These are phyloP conservation scores for Delia radicum DNA, from an alignment of 1,140 invertebrate species.

Conservation along the genomic window DNA sequence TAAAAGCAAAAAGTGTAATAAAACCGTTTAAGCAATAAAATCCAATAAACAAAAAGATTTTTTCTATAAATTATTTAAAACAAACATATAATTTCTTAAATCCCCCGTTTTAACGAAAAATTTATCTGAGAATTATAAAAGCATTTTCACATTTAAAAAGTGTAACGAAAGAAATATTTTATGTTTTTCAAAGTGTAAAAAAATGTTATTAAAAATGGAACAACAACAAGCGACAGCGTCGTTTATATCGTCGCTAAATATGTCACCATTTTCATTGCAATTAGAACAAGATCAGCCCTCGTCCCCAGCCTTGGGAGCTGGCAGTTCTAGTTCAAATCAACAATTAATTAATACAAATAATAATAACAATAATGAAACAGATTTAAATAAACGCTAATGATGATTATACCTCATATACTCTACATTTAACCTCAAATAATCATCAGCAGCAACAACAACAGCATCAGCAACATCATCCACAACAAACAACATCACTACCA, in stretches of 20 bases:
- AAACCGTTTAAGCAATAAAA: too few relatives aligned
- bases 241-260: conserved; percentile 80
- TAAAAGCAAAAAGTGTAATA: too few relatives aligned
- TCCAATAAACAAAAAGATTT: too few relatives aligned
- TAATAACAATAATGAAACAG: conserved; percentile 33
- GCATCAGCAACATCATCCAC: conserved; percentile 12
- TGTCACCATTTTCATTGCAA: conserved; percentile 78
- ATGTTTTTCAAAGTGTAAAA: conserved; percentile 35
- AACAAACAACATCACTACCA: conserved; percentile 25
- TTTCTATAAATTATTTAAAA: background rate
- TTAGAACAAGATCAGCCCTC: conserved; percentile 66
- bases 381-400: conserved; percentile 41
- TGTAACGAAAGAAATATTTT: background rate
- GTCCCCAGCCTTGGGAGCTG: conserved; percentile 61
- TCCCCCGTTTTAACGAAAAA: too few relatives aligned
- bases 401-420: conserved; percentile 47
- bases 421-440: conserved; percentile 37
- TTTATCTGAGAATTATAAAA: background rate
- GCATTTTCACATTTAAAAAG: background rate
- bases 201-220: conserved; percentile 81
- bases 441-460: conserved; percentile 8
- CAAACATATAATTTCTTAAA: background rate
- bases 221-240: conserved; percentile 72
- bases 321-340: conserved; percentile 18
- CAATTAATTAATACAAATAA: conserved; percentile 6